These are phyloP conservation scores for Lasiurus cinereus DNA, from an alignment of 2,113 vertebrate species.

Conservation along the genomic window DNA sequence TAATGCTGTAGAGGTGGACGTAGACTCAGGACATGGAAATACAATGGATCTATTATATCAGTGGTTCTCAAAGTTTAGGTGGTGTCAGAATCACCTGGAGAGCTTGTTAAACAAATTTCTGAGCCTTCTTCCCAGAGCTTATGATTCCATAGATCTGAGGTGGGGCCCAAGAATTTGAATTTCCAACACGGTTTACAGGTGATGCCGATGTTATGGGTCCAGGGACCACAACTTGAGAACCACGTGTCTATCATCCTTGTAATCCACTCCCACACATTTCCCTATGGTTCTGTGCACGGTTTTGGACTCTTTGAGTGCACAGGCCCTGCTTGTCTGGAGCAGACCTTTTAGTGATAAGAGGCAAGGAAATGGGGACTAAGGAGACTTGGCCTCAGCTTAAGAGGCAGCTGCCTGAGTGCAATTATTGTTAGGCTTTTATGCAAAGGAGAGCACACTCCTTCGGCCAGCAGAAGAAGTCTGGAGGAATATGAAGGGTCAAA, in stretches of 20 bases:
- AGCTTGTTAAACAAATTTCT: not conserved
- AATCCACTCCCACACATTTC: not conserved
- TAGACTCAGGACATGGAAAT: not conserved
- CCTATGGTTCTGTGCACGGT: not conserved
- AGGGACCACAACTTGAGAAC: not conserved
- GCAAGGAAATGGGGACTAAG: not conserved
- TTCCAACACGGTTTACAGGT: not conserved
- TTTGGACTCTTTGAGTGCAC: not conserved
- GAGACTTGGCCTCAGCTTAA: not conserved
- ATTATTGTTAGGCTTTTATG: not conserved
- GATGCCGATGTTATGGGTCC: not conserved
- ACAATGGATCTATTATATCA: not conserved
- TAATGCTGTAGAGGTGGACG: too few species aligned
- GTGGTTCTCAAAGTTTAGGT: conserved; percentile 1
- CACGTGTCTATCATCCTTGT: not conserved
- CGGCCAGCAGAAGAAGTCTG: not conserved
- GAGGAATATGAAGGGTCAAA: not conserved
- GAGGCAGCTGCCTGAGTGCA: not conserved
- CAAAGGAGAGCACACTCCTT: not conserved
- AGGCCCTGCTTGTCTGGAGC: not conserved
- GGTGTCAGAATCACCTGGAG: not conserved
- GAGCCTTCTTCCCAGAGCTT: not conserved
- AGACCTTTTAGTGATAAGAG: not conserved
- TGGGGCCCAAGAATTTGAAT: not conserved
- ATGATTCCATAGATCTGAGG: not conserved